phyloP scores from a whole-genome alignment of 2,113 vertebrate species.

The Scytalopus superciliaris region DNA sequence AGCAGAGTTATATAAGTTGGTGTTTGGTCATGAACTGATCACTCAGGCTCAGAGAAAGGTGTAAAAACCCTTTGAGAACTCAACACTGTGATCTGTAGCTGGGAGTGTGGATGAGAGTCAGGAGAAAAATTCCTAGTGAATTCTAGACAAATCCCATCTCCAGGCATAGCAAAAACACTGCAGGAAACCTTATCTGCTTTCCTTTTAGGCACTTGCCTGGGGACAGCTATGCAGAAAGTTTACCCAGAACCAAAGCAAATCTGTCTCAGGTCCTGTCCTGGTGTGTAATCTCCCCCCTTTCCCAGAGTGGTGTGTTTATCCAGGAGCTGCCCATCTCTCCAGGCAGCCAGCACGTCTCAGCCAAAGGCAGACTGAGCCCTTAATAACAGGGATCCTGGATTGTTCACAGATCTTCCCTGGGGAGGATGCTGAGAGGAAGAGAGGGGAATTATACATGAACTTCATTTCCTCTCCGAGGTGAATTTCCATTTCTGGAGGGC shows the following conservation, averaged over 20 bases:
- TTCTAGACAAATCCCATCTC: neutral
- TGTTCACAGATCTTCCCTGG: neutral
- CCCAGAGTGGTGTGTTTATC: neutral
- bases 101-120: neutral
- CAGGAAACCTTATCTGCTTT: neutral
- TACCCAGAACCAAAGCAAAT: neutral
- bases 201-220: neutral
- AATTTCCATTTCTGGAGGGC: neutral
- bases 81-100: neutral
- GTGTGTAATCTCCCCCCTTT: neutral
- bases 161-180: neutral
- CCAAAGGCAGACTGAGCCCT: neutral
- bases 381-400: neutral
- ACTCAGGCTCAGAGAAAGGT: neutral
- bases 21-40: neutral
- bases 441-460: neutral
- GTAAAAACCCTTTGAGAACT: conserved; percentile 5
- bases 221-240: neutral
- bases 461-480: conserved; percentile 1
- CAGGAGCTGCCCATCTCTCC: neutral
- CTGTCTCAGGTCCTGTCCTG: neutral
- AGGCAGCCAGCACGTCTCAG: neutral
- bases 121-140: neutral
- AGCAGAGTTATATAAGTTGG: neutral
- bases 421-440: conserved; percentile 4